Evolutionary conservation across 2,797 vertebrate genomes (phyloP).

Genomic region (Onychomys torridus): DNA sequence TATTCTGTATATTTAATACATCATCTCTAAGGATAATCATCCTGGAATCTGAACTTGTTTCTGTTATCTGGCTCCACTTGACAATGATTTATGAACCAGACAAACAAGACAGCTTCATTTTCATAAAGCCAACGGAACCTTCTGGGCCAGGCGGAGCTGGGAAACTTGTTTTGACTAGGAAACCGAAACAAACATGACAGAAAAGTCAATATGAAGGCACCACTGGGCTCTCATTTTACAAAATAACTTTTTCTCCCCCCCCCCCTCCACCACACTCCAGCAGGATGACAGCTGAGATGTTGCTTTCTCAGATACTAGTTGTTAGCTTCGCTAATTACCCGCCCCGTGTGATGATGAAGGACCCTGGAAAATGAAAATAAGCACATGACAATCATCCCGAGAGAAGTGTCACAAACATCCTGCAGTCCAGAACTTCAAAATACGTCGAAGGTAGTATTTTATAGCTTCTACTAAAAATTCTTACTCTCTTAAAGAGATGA

Average conservation of each 20-base stretch:
- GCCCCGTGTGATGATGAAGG: slow-evolving; percentile 76
- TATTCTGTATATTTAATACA: slow-evolving; percentile 89
- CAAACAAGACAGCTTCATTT: slow-evolving; percentile 91
- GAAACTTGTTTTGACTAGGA: slow-evolving; percentile 91
- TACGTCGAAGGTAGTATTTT: slow-evolving; percentile 67
- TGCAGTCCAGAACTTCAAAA: slow-evolving; percentile 64
- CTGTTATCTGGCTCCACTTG: slow-evolving; percentile 87
- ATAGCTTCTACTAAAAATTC: slow-evolving; percentile 65
- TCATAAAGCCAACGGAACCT: slow-evolving; percentile 89
- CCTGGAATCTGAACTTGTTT: slow-evolving; percentile 89
- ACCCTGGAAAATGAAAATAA: slow-evolving; percentile 76
- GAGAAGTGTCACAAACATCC: slow-evolving; percentile 71
- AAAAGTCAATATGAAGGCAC: slow-evolving; percentile 90
- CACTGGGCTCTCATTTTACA: slow-evolving; percentile 86
- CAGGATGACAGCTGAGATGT: slow-evolving; percentile 86
- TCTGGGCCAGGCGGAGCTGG: slow-evolving; percentile 88
- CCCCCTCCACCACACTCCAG: slow-evolving; percentile 49
- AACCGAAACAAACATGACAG: slow-evolving; percentile 91
- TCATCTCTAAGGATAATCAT: slow-evolving; percentile 90
- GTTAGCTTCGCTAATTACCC: slow-evolving; percentile 86
- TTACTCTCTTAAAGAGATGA: slow-evolving; percentile 61
- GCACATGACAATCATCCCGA: slow-evolving; percentile 81
- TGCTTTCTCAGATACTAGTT: slow-evolving; percentile 83
- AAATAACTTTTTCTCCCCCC: slow-evolving; percentile 85
- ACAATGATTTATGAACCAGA: slow-evolving; percentile 92